Base-by-base conservation (phyloP, 2,888 invertebrate genomes). In the Melolontha melolontha region DNA sequence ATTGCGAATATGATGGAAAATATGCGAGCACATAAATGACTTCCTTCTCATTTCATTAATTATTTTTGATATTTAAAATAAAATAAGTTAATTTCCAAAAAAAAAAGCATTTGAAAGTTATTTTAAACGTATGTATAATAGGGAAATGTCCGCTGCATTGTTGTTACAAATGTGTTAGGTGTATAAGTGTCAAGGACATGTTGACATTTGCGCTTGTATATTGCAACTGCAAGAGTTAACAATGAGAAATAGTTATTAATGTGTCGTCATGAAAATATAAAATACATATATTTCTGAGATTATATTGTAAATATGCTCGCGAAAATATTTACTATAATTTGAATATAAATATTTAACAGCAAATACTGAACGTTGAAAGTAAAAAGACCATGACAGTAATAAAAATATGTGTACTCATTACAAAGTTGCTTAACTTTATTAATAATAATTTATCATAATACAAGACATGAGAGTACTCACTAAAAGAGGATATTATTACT, bases 171-270 rank as follows among this genome's bases (percentile, higher is more conserved):
- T 17, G 41, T 27, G 27, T 27, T 52, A 52, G 34, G 39, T 57
- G 57, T 42, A 57, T 57, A 57, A 57, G 57, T 57, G 57, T 57
- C 57, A 57, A 57, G 57, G 57, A 57, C 57, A 57, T 57, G 27
- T 44, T 57, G 57, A 57, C 57, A 57, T 57, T 57, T 57, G 42
- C 57, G 22, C 42, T 57, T 42, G 27, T n/a, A 27, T 57, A 22
- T 22, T 44, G 57, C 57, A 57, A 44, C 27, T 57, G 57, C 44
- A 57, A 57, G 57, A 57, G 39, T 22, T 42, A 44, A 57, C 57
- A 57, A 42, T 57, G 57, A 57, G 14, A 27, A 57, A 57, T 57
- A 57, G n/a, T 42, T 57, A 57, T n/a, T 8, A 34, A 52, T 39
- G 10, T 57, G 27, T 44, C 12, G 57, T 44, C 6, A 34, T 34